A percentile compares a stretch with the other conserved stretches of the same genome.
Conservation (phyloP, 2,113 vertebrate species). For the Alligator mississippiensis region DNA sequence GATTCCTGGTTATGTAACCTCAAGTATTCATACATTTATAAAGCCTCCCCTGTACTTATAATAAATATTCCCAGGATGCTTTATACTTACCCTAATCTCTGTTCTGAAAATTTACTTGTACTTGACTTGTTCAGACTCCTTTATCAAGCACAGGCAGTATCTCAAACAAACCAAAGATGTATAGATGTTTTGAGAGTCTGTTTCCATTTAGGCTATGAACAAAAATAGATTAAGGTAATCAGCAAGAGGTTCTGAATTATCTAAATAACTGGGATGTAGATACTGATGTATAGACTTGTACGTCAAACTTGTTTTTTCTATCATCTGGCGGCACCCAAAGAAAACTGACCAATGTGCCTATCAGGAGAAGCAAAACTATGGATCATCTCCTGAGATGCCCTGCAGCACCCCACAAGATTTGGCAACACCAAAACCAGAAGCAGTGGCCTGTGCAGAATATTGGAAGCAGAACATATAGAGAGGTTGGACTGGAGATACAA, state of each 20-base stretch:
- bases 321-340: no score
- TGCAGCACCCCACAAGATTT: no score
- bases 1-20: no score
- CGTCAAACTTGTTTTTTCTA: no score
- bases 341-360: no score
- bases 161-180: neutral
- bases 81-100: conserved; percentile 29
- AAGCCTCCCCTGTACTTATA: neutral
- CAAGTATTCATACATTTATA: no score
- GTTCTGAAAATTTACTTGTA: conserved; percentile 39
- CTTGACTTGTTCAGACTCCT: neutral
- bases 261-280: neutral
- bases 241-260: neutral
- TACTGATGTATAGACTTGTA: neutral
- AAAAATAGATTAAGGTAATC: neutral
- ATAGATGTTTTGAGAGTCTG: no score
- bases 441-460: neutral
- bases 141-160: conserved; percentile 29
- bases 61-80: neutral
- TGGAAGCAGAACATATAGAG: neutral
- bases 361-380: no score
- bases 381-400: no score
- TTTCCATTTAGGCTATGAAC: neutral
- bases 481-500: neutral
- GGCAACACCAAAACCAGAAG: no score